Evolutionary conservation across 2,797 vertebrate species (phyloP).

Genomic region (Petrocephalus sullivani): DNA sequence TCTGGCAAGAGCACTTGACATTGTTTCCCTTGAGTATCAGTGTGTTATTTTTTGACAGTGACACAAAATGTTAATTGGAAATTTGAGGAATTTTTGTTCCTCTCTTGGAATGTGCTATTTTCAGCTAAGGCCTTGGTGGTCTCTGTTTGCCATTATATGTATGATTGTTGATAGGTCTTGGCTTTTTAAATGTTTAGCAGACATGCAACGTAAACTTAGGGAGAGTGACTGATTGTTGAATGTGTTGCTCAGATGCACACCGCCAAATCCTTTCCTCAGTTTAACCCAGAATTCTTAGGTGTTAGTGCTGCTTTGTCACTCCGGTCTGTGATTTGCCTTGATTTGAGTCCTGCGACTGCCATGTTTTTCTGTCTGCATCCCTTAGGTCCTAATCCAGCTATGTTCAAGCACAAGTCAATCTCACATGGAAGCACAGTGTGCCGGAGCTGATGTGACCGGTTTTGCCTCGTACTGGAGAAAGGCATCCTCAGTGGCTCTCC

Average conservation of each 20-base stretch:
- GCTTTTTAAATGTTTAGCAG: neutral
- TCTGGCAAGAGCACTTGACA: neutral
- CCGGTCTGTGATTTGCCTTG: neutral
- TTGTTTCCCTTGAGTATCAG: neutral
- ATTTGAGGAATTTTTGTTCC: neutral
- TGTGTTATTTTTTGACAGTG: neutral
- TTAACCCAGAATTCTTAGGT: neutral
- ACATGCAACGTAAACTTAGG: neutral
- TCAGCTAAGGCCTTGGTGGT: neutral
- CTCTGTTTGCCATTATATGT: neutral
- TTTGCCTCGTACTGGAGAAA: neutral
- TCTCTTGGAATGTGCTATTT: neutral
- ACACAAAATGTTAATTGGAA: neutral
- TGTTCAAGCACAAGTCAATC: neutral
- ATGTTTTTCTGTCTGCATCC: neutral
- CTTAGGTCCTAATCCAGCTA: neutral
- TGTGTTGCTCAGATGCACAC: neutral
- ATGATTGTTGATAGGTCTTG: neutral
- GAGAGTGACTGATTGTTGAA: neutral
- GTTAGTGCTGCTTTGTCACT: neutral
- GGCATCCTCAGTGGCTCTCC: neutral
- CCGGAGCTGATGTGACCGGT: conserved; percentile 2
- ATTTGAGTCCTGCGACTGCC: neutral
- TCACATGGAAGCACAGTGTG: neutral
- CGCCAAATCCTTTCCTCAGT: neutral